These are phyloP conservation scores for Lasioglossum vierecki DNA, from an alignment of 2,888 invertebrate species.

Conservation along the genomic window DNA sequence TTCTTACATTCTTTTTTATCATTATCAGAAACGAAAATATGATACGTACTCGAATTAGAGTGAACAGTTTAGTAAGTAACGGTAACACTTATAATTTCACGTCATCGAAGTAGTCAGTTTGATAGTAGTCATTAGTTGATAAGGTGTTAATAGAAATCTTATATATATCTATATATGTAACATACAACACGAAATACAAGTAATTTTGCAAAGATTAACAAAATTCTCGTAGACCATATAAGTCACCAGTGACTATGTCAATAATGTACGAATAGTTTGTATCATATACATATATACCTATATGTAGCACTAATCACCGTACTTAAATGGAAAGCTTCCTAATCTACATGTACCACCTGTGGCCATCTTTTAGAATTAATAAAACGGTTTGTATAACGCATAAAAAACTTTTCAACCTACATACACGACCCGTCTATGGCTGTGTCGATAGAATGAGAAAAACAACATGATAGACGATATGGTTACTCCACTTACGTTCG, in stretches of 20 bases:
- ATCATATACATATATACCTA: not conserved
- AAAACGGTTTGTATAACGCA: not conserved
- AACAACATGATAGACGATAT: not conserved
- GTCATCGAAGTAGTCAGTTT: not conserved
- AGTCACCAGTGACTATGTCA: not conserved
- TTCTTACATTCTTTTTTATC: not conserved
- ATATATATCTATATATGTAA: not conserved
- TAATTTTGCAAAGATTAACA: slow-evolving; percentile 4
- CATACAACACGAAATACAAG: not conserved
- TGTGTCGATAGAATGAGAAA: not conserved
- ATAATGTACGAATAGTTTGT: not conserved
- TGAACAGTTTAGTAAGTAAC: not conserved
- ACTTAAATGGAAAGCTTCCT: not conserved
- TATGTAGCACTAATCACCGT: not conserved
- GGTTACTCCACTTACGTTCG: not conserved
- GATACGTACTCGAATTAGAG: not conserved
- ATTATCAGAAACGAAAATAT: not conserved
- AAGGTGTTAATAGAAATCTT: not conserved
- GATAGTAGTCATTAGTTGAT: not conserved
- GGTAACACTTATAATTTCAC: not conserved
- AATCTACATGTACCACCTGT: not conserved
- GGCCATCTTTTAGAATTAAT: not conserved
- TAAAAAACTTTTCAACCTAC: not conserved
- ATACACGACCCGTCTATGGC: not conserved
- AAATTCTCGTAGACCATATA: not conserved